phyloP scores from a whole-genome alignment of 92 coral and sea anemone genomes.

The Epizoanthus fatuus region DNA sequence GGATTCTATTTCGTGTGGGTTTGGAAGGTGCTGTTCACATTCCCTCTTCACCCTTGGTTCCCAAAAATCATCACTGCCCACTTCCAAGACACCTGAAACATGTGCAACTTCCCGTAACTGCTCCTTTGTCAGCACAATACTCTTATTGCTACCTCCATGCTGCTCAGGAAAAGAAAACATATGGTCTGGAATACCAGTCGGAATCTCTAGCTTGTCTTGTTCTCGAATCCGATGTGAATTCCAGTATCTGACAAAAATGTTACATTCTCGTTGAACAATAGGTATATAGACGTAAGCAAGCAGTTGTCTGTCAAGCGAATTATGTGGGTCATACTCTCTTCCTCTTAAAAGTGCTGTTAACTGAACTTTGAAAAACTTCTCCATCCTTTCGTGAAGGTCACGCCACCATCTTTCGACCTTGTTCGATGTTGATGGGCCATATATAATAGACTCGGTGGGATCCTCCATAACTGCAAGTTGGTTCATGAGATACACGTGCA shows the following conservation, averaged over 20 bases:
- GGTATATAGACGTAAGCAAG: conserved; percentile 69
- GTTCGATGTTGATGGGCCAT: conserved; percentile 80
- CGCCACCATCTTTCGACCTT: conserved; percentile 83
- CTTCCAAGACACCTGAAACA: conserved; percentile 65
- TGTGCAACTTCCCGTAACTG: conserved; percentile 69
- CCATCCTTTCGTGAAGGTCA: conserved; percentile 74
- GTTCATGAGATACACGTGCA: conserved; percentile 62
- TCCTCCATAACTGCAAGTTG: conserved; percentile 61
- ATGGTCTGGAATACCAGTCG: conserved; percentile 84
- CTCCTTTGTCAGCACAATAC: conserved; percentile 60
- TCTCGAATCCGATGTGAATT: conserved; percentile 75
- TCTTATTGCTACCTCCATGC: conserved; percentile 34
- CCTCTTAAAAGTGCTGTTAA: conserved; percentile 55
- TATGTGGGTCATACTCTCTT: conserved; percentile 70
- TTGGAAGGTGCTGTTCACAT: conserved; percentile 57
- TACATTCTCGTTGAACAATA: conserved; percentile 46
- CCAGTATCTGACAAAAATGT: conserved; percentile 54
- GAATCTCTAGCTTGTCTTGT: conserved; percentile 75
- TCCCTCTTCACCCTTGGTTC: conserved; percentile 58
- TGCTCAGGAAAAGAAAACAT: conserved; percentile 61
- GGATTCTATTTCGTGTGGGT: conserved; percentile 66
- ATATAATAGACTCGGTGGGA: conserved; percentile 72
- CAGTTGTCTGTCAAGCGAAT: conserved; percentile 52
- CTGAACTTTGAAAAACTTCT: conserved; percentile 66
- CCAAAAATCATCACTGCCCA: conserved; percentile 30